Conservation (phyloP, 2,113 vertebrate species). For the Eulemur rufifrons region DNA sequence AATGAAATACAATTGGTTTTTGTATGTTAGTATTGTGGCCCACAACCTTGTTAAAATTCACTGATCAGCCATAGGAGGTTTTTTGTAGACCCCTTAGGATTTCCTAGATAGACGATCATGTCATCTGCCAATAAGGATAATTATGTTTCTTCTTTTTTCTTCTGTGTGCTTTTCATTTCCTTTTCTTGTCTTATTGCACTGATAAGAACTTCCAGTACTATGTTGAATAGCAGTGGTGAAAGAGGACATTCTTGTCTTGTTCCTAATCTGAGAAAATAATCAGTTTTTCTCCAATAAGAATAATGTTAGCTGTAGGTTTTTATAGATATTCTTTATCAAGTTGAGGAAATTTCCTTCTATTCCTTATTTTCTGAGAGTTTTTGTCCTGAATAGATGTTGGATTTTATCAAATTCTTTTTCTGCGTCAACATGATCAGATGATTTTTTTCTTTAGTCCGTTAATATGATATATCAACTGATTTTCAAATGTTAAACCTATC, state of each 20-base stretch:
- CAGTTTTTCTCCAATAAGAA: not conserved
- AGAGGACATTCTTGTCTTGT: not conserved
- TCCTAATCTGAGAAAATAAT: not conserved
- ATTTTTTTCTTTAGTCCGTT: too few species aligned
- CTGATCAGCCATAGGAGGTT: not conserved
- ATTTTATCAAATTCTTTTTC: too few species aligned
- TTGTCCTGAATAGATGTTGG: too few species aligned
- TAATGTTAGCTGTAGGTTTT: not conserved
- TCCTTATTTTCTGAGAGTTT: too few species aligned
- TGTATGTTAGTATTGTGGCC: not conserved
- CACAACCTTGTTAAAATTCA: not conserved
- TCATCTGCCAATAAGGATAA: not conserved
- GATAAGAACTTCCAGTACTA: not conserved
- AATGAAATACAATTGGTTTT: not conserved
- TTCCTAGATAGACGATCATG: not conserved
- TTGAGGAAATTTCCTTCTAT: too few species aligned
- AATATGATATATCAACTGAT: too few species aligned
- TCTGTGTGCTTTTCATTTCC: not conserved
- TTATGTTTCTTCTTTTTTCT: not conserved
- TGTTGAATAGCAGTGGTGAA: not conserved
- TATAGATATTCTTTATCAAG: too few species aligned
- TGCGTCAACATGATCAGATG: too few species aligned
- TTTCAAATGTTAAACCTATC: too few species aligned
- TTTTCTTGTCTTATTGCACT: not conserved
- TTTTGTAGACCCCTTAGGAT: not conserved